Percentiles rank a stretch among this genome's conserved stretches.
phyloP scores from a whole-genome alignment of 2,113 vertebrate species.

The Thalassarche chlororhynchos region DNA sequence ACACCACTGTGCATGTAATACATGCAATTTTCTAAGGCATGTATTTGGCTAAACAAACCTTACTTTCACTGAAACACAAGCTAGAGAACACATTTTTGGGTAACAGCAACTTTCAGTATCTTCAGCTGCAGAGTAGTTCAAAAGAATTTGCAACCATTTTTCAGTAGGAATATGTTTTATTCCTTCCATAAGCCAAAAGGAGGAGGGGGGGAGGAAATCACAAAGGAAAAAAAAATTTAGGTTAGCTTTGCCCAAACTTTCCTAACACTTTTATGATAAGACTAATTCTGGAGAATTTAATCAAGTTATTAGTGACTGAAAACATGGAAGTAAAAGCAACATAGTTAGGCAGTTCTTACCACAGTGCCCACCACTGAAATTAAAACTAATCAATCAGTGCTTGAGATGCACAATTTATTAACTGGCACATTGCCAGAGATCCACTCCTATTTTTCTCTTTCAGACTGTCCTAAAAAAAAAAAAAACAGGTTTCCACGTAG shows the following conservation, averaged over 20 bases:
- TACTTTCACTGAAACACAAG: conserved; percentile 47
- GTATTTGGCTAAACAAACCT: background rate
- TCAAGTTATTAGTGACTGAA: background rate
- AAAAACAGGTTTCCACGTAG: background rate
- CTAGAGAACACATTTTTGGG: conserved; percentile 13
- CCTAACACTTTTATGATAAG: background rate
- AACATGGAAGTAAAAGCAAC: background rate
- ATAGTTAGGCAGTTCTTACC: background rate
- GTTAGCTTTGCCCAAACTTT: background rate
- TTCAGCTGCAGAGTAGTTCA: conserved; percentile 44
- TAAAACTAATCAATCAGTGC: background rate
- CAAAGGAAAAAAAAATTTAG: background rate
- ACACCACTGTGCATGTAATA: conserved; percentile 11
- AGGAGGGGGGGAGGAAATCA: background rate
- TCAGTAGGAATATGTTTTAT: conserved; percentile 35
- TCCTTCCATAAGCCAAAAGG: conserved; percentile 35
- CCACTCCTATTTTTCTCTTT: background rate
- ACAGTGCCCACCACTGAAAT: background rate
- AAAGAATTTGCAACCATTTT: conserved; percentile 51
- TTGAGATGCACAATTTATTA: background rate
- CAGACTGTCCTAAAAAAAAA: background rate
- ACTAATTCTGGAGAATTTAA: background rate
- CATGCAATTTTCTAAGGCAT: conserved; percentile 23
- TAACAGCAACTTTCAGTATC: conserved; percentile 43
- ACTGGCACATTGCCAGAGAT: background rate